Evolutionary conservation across 2,113 vertebrate species (phyloP).

Genomic region (Mionectes macconnelli): DNA sequence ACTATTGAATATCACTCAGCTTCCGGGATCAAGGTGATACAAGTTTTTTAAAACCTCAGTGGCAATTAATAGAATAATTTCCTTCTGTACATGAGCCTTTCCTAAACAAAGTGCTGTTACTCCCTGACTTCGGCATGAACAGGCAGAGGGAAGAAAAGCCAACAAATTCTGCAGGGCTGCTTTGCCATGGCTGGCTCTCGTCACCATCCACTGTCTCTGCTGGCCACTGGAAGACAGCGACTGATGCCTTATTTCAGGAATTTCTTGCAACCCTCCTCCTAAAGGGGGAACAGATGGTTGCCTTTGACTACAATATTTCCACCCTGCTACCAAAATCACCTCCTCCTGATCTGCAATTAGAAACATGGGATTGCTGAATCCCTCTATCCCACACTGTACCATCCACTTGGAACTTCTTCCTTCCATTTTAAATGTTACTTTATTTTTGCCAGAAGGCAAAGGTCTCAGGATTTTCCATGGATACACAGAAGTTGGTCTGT

Average conservation of each 20-base stretch:
- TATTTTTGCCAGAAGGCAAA: background rate
- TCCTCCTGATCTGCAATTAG: constrained; percentile 15
- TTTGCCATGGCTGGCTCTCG: background rate
- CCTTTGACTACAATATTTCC: background rate
- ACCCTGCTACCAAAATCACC: background rate
- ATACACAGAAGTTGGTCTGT: background rate
- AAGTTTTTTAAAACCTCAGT: background rate
- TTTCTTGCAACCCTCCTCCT: background rate
- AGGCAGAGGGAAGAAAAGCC: background rate
- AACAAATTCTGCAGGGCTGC: background rate
- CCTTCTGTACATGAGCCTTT: background rate
- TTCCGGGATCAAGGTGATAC: constrained; percentile 21
- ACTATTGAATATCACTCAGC: background rate
- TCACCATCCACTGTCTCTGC: background rate
- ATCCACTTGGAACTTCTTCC: background rate
- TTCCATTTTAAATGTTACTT: background rate
- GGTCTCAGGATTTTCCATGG: background rate
- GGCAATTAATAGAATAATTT: constrained; percentile 6
- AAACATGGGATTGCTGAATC: background rate
- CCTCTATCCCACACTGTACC: background rate
- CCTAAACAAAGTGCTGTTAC: background rate
- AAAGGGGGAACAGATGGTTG: constrained; percentile 10
- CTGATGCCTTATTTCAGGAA: constrained; percentile 6
- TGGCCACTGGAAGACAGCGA: background rate
- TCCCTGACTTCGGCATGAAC: background rate